Base-by-base conservation (phyloP, 2,113 vertebrate genomes). In the Dendrocopos noguchii region DNA sequence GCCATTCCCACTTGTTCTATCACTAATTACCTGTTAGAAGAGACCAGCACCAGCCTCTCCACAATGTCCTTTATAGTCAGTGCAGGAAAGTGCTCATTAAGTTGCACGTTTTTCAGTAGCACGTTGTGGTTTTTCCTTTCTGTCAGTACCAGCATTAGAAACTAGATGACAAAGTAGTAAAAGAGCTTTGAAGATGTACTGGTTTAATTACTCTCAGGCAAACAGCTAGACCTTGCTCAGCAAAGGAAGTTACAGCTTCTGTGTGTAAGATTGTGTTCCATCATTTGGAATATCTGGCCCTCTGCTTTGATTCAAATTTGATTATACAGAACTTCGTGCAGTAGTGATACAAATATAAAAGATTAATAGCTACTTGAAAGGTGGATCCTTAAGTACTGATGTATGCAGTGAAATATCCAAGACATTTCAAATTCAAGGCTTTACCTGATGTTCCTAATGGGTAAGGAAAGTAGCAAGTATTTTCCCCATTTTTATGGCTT, bases 261-360 rank as follows among this genome's bases (percentile, higher is more conserved):
- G 1, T 53, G 47, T 82, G 53, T 83, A 93, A 57, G 47, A 82
- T 9, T 74, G 31, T 78, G 27, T 87, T 64, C 63, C 3, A 0
- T 85, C 75, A 65, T 74, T 89, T 68, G 80, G 52, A 80, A 67
- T 85, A 86, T 61, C 33, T 34, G 78, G 15, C 7, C 33, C 33
- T 80, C 10, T 87, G 44, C 63, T 92, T 91, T 94, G 71, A 88
- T 93, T 95, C 59, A 80, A 84, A 89, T 87, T 88, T 95, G n/a
- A 91, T 91, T 82, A 81, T 67, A 64, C 15, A 72, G 84, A 88
- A 88, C 72, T 78, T 68, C 61, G 15, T 70, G 55, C 10, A 20
- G 33, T 60, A 76, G 42, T 71, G 91, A 66, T 87, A 64, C 59
- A 4, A 1, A 73, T 67, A 47, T 83, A 64, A 74, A 93, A 84